Base-by-base conservation (phyloP, 2,113 vertebrate genomes). In the Indicator indicator region DNA sequence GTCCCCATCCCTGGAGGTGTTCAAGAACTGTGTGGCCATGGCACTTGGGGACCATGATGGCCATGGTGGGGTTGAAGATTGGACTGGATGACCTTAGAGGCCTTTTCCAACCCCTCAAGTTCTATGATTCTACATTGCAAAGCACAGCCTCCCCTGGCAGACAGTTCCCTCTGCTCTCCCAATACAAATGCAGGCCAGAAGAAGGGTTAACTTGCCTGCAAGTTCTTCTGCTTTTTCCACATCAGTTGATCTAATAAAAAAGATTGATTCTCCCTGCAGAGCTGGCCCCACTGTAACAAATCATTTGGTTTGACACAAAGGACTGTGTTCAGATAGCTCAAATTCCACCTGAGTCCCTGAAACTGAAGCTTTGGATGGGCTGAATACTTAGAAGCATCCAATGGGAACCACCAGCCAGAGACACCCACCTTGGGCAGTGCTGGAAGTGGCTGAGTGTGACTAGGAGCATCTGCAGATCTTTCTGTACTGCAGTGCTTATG, bases 211-310 rank as follows among this genome's bases (percentile, higher is more conserved):
- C 55, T 56, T 11, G 72, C 83, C 94, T 93, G 42, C 8, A 71
- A 77, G 69, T 77, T 93, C 46, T 38, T 90, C 90, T 95, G 88
- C 88, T 86, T 94, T 96, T 94, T 94, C 94, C 92, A 95, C 94
- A 93, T 83, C 83, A 62, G 90, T 92, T 90, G 92, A 88, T 95
- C 92, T 93, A 93, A 95, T 95, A 96, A 96, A 96, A 93, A 95
- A 95, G 96, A 96, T 93, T 92, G 94, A 96, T 96, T 92, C 76
- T 88, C 73, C 86, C 83, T 7, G 16, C 90, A 96, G 91, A 94
- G 83, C 95, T 95, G 94, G 96, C 90, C 95, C 94, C 28, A 20
- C 94, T 95, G 93, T 86, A 96, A 93, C 94, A 96, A 96, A 96
- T 95, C 92, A 92, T 81, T 96, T 83, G 76, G 93, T 93, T 95